A percentile compares a stretch with the other conserved stretches of the same genome.
Conservation (phyloP, 2,797 vertebrate species). For the Melanotaenia parkinsoni region DNA sequence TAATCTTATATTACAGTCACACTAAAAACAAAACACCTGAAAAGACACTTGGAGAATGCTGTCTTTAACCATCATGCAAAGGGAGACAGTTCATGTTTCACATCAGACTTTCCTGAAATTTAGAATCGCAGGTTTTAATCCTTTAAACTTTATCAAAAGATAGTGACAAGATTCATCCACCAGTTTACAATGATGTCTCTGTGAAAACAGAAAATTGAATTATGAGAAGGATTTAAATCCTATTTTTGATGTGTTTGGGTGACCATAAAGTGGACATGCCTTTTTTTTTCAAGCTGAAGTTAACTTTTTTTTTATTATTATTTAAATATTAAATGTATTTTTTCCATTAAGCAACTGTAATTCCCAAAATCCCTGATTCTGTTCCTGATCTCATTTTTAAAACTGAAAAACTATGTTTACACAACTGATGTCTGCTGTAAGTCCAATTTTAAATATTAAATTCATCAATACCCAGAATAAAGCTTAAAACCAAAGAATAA, state of each 20-base stretch:
- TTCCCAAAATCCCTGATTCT: not conserved
- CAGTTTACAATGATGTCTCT: not conserved
- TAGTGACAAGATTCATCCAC: not conserved
- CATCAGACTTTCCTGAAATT: no score
- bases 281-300: not conserved
- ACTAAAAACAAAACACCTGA: not conserved
- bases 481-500: conserved; percentile 8
- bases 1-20: not conserved
- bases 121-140: no score
- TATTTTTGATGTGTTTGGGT: not conserved
- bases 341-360: not conserved
- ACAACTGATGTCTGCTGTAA: not conserved
- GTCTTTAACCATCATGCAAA: no score
- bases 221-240: not conserved
- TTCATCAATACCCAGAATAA: not conserved
- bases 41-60: no score
- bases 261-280: not conserved
- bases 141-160: not conserved
- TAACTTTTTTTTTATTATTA: no score
- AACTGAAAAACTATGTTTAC: not conserved
- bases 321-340: not conserved
- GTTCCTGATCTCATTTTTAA: not conserved
- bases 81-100: no score
- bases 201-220: not conserved
- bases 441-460: not conserved